phyloP scores from a whole-genome alignment of 1,140 invertebrate genomes.

The Zaprionus vittiger region DNA sequence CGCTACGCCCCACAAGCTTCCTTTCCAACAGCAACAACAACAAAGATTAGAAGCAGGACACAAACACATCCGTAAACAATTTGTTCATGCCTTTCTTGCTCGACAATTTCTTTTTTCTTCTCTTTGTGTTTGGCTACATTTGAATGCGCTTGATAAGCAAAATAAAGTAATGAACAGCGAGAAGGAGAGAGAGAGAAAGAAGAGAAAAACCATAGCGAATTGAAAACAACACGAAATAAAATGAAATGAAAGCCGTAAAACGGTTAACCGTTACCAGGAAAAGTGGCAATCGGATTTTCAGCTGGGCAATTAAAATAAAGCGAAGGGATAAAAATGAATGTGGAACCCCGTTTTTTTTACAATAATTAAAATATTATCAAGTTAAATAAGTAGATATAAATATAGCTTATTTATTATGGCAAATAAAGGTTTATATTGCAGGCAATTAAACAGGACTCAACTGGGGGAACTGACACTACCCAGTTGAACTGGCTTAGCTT shows the following conservation, averaged over 20 bases:
- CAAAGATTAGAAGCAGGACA: constrained; percentile 61
- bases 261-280: constrained; percentile 24
- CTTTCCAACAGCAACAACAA: constrained; percentile 15
- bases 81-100: constrained; percentile 65
- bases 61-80: constrained; percentile 82
- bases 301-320: constrained; percentile 31
- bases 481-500: neutral
- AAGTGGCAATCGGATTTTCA: constrained; percentile 21
- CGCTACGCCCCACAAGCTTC: constrained; percentile 5
- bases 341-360: neutral
- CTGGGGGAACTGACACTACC: neutral
- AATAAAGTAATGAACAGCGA: constrained; percentile 72
- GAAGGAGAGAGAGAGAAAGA: constrained; percentile 3
- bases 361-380: neutral
- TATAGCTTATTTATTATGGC: neutral
- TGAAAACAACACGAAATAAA: constrained; percentile 16
- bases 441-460: neutral
- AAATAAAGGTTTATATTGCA: neutral
- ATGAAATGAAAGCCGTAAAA: constrained; percentile 33
- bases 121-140: constrained; percentile 35
- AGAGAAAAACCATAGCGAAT: neutral
- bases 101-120: constrained; percentile 50
- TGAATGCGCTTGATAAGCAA: constrained; percentile 70
- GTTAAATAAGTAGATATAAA: neutral
- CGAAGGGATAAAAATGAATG: constrained; percentile 1